phyloP scores from a whole-genome alignment of 2,888 invertebrate genomes.

The Conomelus anceps region DNA sequence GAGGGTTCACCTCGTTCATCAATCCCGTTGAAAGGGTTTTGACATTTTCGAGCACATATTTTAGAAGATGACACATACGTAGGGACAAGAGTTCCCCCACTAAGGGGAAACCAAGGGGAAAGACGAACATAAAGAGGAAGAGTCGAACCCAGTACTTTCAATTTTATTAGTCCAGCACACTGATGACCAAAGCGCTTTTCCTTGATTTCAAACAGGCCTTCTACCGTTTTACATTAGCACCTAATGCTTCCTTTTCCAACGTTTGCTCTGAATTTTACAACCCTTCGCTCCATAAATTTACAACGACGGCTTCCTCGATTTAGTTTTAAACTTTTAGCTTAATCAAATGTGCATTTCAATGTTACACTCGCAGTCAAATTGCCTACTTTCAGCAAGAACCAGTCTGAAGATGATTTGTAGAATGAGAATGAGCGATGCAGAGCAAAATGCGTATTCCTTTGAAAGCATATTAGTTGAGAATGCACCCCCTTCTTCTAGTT shows the following conservation, averaged over 20 bases:
- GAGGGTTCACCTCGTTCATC: neutral
- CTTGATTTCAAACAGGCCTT: neutral
- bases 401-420: neutral
- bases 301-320: neutral
- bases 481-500: too few relatives aligned
- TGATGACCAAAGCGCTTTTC: neutral
- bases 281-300: neutral
- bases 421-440: neutral
- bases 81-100: neutral
- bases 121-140: too few relatives aligned
- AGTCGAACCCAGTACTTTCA: neutral
- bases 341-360: neutral
- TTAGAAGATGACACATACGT: neutral
- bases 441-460: neutral
- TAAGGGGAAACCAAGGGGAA: neutral
- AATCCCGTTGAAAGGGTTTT: neutral
- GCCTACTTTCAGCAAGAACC: too few relatives aligned
- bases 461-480: neutral
- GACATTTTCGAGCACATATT: neutral
- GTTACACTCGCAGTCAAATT: neutral
- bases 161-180: neutral
- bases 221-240: neutral
- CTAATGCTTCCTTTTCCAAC: neutral
- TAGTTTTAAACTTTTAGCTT: neutral
- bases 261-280: neutral